Conservation (phyloP, 2,797 vertebrate species). For the Acrocephalus scirpaceus region DNA sequence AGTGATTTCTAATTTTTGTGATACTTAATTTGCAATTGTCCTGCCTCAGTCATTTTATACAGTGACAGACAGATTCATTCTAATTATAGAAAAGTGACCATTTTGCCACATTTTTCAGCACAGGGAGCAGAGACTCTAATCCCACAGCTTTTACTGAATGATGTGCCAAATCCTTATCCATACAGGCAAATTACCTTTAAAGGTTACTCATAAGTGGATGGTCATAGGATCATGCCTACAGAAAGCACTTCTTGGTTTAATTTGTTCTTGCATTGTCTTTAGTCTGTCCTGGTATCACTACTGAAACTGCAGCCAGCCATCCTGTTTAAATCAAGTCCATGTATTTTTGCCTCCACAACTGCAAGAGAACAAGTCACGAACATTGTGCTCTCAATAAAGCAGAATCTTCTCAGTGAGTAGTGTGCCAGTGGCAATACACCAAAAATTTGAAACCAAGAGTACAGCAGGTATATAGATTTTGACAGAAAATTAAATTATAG, state of each 20-base stretch:
- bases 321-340: neutral
- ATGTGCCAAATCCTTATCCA: neutral
- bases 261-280: neutral
- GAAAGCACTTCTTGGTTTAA: neutral
- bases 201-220: neutral
- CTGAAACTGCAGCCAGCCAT: neutral
- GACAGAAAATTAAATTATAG: constrained; percentile 29
- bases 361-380: neutral
- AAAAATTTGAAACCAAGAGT: neutral
- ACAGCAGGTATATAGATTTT: neutral
- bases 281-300: neutral
- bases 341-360: neutral
- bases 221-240: neutral
- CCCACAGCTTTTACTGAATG: neutral
- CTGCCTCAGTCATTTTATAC: neutral
- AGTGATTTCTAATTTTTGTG: neutral
- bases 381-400: neutral
- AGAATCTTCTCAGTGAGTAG: neutral
- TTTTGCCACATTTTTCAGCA: neutral
- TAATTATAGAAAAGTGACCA: neutral
- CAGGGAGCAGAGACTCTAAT: neutral
- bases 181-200: neutral
- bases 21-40: neutral
- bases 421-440: neutral
- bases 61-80: neutral